Evolutionary conservation across 2,113 vertebrate genomes (phyloP).

Genomic region (Muscicapa adusta): DNA sequence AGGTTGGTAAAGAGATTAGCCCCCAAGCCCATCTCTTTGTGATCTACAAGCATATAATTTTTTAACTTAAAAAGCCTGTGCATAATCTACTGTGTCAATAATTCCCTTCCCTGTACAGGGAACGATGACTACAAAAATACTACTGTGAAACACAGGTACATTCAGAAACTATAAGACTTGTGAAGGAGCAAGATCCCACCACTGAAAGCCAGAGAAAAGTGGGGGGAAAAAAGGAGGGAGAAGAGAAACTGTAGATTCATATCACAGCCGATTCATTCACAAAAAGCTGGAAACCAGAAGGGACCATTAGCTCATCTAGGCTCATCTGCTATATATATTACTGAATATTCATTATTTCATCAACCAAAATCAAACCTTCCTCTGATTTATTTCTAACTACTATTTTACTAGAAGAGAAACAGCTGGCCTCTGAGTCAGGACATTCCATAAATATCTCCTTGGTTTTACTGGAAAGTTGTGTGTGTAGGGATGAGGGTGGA

Average conservation of each 20-base stretch:
- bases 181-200: constrained; percentile 3
- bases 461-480: constrained; percentile 51
- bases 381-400: constrained; percentile 68
- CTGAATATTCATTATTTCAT: constrained; percentile 66
- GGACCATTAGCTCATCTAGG: constrained; percentile 53
- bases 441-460: constrained; percentile 67
- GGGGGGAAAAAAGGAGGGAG: neutral
- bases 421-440: constrained; percentile 66
- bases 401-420: constrained; percentile 69
- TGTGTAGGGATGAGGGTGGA: constrained; percentile 32
- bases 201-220: neutral
- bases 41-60: constrained; percentile 40
- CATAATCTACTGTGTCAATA: neutral
- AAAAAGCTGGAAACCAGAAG: constrained; percentile 46
- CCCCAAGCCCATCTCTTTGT: constrained; percentile 50
- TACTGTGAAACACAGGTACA: neutral
- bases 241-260: neutral
- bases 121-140: constrained; percentile 37
- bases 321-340: constrained; percentile 62
- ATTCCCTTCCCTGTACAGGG: neutral
- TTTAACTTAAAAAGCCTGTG: constrained; percentile 41
- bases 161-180: neutral
- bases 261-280: constrained; percentile 46
- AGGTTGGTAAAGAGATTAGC: constrained; percentile 55
- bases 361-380: constrained; percentile 63